Conservation (phyloP, 2,888 invertebrate species). For the Cryptops parisi region DNA sequence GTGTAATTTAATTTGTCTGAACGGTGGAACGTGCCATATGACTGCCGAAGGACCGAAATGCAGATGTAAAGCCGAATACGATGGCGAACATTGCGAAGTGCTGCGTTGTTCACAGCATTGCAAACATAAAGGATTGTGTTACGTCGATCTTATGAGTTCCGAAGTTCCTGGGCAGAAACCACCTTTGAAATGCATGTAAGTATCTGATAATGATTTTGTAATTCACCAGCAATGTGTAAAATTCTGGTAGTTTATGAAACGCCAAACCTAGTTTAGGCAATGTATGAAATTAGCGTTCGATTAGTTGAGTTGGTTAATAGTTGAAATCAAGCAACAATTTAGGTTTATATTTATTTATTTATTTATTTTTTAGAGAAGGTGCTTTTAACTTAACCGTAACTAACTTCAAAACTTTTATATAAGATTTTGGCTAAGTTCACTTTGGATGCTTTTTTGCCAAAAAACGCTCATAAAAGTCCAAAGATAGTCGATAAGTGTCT, state of each 20-base stretch:
- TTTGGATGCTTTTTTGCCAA: too few relatives aligned
- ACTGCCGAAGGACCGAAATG: constrained; percentile 43
- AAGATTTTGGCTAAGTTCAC: too few relatives aligned
- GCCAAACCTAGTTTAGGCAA: not conserved
- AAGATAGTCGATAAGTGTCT: too few relatives aligned
- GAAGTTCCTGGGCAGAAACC: constrained; percentile 21
- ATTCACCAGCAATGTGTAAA: too few relatives aligned
- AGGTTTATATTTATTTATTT: too few relatives aligned
- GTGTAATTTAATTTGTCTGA: constrained; percentile 26
- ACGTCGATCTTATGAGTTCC: constrained; percentile 25
- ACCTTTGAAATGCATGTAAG: constrained; percentile 26
- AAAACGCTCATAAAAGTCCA: too few relatives aligned
- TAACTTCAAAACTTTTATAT: too few relatives aligned
- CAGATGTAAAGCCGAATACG: constrained; percentile 46
- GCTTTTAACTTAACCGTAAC: too few relatives aligned
- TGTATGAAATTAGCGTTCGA: too few relatives aligned
- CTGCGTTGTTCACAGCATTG: constrained; percentile 55
- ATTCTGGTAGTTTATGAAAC: not conserved
- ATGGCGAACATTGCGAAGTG: constrained; percentile 50
- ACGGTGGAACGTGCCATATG: constrained; percentile 45
- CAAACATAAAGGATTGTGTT: constrained; percentile 40
- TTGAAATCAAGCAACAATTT: too few relatives aligned
- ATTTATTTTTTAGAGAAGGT: too few relatives aligned
- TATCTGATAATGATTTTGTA: not conserved
- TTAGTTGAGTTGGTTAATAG: too few relatives aligned